Percentiles rank a stretch among this genome's conserved stretches.
Conservation (phyloP, 2,113 vertebrate genomes). For the Phalacrocorax carbo region DNA sequence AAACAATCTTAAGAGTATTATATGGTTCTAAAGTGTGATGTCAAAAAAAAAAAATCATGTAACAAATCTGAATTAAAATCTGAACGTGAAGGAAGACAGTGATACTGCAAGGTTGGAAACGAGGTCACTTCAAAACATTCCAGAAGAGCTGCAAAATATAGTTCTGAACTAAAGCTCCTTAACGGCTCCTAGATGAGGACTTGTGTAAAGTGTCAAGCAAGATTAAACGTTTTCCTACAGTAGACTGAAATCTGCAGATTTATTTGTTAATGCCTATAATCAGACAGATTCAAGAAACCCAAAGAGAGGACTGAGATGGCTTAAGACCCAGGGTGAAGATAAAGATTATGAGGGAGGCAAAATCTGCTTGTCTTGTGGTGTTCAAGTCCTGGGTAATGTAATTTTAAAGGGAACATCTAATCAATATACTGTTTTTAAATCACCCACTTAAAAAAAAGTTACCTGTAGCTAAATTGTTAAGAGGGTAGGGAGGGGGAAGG, state of each 20-base stretch:
- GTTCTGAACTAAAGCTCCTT: constrained; percentile 48
- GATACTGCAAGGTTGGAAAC: neutral
- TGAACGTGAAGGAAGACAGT: neutral
- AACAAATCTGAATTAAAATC: neutral
- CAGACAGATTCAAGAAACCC: neutral
- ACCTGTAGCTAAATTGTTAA: neutral
- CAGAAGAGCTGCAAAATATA: neutral
- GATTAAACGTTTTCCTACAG: constrained; percentile 30
- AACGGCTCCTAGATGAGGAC: neutral
- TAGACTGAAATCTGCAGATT: constrained; percentile 8
- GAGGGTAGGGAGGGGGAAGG: neutral
- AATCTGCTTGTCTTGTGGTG: neutral
- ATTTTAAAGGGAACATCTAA: neutral
- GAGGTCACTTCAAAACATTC: neutral
- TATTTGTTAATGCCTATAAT: constrained; percentile 33
- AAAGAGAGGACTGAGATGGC: neutral
- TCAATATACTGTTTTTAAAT: constrained; percentile 12
- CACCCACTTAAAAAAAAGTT: neutral
- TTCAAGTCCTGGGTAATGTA: neutral
- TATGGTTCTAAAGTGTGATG: neutral
- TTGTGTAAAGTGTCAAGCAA: constrained; percentile 16
- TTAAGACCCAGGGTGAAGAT: neutral
- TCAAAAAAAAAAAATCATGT: neutral
- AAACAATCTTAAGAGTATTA: neutral
- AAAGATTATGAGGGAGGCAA: neutral